phyloP scores from a whole-genome alignment of 2,113 vertebrate species.

The Malurus cyaneus region DNA sequence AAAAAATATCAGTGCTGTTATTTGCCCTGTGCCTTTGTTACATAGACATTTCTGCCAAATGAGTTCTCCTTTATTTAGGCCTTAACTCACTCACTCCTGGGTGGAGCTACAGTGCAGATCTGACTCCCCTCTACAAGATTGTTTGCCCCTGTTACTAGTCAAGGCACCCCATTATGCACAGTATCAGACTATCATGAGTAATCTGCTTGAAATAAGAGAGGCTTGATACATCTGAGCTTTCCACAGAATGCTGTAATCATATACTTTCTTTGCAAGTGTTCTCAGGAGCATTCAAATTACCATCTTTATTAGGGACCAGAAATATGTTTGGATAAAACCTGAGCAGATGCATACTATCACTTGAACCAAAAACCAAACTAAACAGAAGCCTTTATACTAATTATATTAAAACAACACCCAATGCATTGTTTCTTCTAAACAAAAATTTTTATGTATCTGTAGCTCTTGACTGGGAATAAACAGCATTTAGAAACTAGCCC shows the following conservation, averaged over 20 bases:
- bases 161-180: not conserved
- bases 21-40: not conserved
- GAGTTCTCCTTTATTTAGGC: not conserved
- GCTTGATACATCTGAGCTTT: not conserved
- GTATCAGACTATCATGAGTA: not conserved
- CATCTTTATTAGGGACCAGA: not conserved
- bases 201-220: not conserved
- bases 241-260: not conserved
- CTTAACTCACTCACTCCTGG: not conserved
- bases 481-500: not conserved
- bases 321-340: not conserved
- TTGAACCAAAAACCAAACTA: not conserved
- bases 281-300: not conserved
- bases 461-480: not conserved
- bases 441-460: not conserved
- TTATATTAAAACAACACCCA: not conserved
- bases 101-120: not conserved
- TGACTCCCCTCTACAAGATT: not conserved
- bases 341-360: not conserved
- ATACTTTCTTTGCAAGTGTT: not conserved
- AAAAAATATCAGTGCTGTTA: not conserved
- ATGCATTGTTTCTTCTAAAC: not conserved
- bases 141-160: not conserved
- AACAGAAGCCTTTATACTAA: not conserved
- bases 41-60: not conserved